Percentiles rank a stretch among this genome's conserved stretches.
These are phyloP conservation scores for Danionella cerebrum DNA, from an alignment of 2,113 vertebrate genomes.

Conservation along the genomic window DNA sequence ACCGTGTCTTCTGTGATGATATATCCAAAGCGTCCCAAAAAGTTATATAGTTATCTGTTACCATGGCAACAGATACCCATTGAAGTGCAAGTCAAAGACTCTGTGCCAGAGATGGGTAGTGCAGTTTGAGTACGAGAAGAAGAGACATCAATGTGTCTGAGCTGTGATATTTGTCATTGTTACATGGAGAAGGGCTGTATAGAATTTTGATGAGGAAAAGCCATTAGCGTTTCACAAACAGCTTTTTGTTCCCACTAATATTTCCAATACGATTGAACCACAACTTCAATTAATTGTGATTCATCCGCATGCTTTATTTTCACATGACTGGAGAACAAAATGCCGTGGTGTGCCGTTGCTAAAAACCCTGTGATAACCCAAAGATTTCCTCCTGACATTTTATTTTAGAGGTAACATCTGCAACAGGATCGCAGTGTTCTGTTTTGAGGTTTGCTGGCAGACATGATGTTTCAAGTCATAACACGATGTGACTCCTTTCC, in stretches of 20 bases:
- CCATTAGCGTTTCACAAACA: slow-evolving; percentile 26
- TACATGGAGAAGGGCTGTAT: slow-evolving; percentile 12
- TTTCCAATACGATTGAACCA: not conserved
- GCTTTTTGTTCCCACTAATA: slow-evolving; percentile 13
- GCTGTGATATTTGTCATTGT: slow-evolving; percentile 35
- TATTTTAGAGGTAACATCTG: not conserved
- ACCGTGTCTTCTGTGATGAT: not conserved
- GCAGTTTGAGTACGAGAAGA: slow-evolving; percentile 2
- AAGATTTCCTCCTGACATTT: not conserved
- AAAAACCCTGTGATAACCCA: not conserved
- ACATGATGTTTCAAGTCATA: not conserved
- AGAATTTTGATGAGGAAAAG: slow-evolving; percentile 34
- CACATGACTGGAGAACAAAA: too few relatives aligned
- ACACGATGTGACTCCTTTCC: not conserved
- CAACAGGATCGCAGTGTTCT: not conserved
- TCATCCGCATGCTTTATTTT: not conserved
- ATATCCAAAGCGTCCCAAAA: slow-evolving; percentile 11
- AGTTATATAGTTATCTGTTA: slow-evolving; percentile 8
- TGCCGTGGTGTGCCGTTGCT: not conserved
- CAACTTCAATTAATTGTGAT: not conserved
- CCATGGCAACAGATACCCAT: slow-evolving; percentile 29
- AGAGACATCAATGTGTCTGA: slow-evolving; percentile 27
- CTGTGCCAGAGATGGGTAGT: slow-evolving; percentile 3
- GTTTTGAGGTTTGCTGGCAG: slow-evolving; percentile 3
- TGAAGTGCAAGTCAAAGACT: slow-evolving; percentile 9